Evolutionary conservation across 2,113 vertebrate genomes (phyloP).

Genomic region (Rana temporaria): DNA sequence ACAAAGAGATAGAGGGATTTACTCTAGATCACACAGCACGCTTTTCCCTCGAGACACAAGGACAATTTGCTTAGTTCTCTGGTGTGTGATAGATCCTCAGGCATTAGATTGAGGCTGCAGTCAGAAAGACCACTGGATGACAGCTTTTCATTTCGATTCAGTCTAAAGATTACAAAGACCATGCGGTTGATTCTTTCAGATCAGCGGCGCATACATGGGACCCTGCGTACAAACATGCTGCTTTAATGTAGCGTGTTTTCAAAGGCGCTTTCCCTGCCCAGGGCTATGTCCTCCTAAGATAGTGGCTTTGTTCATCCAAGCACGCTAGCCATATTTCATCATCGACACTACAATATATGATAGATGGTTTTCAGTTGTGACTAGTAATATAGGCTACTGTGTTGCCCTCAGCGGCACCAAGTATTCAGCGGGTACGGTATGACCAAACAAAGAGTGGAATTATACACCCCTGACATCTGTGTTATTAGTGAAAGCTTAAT

Average conservation of each 20-base stretch:
- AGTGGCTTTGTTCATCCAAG: background rate
- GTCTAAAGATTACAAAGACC: slow-evolving; percentile 17
- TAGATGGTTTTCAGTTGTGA: slow-evolving; percentile 6
- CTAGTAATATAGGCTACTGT: background rate
- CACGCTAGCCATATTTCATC: background rate
- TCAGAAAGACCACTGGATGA: slow-evolving; percentile 8
- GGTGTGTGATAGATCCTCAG: slow-evolving; percentile 29
- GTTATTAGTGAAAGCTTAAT: background rate
- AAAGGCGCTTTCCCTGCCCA: background rate
- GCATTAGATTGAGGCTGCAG: slow-evolving; percentile 28
- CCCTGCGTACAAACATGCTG: slow-evolving; percentile 7
- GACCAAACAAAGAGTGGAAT: background rate
- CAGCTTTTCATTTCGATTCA: slow-evolving; percentile 28
- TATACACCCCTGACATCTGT: background rate
- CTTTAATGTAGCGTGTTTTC: background rate
- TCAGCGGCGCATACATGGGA: background rate
- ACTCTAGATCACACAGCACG: slow-evolving; percentile 30
- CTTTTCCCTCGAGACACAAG: slow-evolving; percentile 45
- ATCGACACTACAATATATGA: background rate
- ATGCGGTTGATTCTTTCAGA: slow-evolving; percentile 1
- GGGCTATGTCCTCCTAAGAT: slow-evolving; percentile 20
- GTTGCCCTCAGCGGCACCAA: background rate
- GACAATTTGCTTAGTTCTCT: slow-evolving; percentile 43
- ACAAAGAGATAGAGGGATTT: slow-evolving; percentile 35
- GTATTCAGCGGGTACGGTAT: background rate